Base-by-base conservation (phyloP, 2,888 invertebrate species). In the Villa cingulata region DNA sequence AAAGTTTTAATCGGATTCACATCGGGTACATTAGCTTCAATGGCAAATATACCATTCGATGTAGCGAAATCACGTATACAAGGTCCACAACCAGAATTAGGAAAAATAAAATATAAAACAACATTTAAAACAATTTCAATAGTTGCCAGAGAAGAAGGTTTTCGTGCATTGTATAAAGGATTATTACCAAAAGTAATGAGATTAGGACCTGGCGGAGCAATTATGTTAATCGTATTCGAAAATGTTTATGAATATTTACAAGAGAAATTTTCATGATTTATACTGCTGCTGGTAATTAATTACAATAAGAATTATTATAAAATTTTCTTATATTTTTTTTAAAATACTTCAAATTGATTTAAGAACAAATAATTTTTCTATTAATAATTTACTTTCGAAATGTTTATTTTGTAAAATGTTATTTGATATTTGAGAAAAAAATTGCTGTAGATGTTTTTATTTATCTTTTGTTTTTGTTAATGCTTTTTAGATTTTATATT, bases 41-140 rank as follows among this genome's bases (percentile, higher is more conserved):
- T 83, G 56, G 72, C 85, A 41, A 95, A 95, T 68, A 94, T 94
- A 70, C 95, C 95, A 7, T 94, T 94, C 67, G 95, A 95, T 65
- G 95, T 95, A 27, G 95, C 90, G 20, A 95, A 95, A 69, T 91
- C 90, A 56, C 76, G 95, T 46, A 95, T 95, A 56, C 95, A 95
- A 68, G 94, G 91, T 0, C 90, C 92, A 1, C 90, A 91, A 64
- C 86, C 86, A 1, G 69, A 74, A 2, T 69, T 76, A 0, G 83
- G 81, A 1, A 58, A 76, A 51, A 76, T 87, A 42, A 88, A 89
- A 62, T 95, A 95, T 62, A 75, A 73, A 34, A 77, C 81, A 19
- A 90, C 90, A 1, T 69, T 86, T 41, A 76, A 75, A 29, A 77
- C 91, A 1, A 78, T 95, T 39, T 59, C 60, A 1, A 71, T 81